These are phyloP conservation scores for Physella acuta DNA, from an alignment of 1,140 invertebrate genomes.

Conservation along the genomic window DNA sequence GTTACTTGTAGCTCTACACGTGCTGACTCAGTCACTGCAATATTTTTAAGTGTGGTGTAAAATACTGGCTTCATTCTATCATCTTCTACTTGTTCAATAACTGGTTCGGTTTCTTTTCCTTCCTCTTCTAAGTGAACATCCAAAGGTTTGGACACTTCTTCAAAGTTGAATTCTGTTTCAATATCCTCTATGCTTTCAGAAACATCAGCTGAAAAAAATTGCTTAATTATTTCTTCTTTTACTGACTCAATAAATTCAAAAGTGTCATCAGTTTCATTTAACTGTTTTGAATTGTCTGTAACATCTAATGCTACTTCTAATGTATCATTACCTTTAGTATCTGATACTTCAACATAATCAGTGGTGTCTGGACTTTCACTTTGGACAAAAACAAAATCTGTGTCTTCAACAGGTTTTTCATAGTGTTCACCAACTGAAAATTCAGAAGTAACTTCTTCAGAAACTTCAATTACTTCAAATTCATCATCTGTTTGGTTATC, in stretches of 20 bases:
- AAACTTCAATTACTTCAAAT: too few species aligned
- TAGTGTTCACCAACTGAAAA: too few species aligned
- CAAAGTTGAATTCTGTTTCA: background rate
- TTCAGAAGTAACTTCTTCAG: too few species aligned
- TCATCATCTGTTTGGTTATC: constrained; percentile 29
- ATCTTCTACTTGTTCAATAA: constrained; percentile 15
- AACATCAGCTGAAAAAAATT: too few species aligned
- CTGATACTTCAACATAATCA: too few species aligned
- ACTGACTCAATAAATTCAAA: background rate
- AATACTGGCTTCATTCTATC: constrained; percentile 36
- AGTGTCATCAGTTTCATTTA: constrained; percentile 7
- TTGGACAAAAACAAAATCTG: too few species aligned
- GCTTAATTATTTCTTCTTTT: constrained; percentile 4
- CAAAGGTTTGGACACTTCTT: background rate
- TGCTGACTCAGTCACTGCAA: constrained; percentile 38
- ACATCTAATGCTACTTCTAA: too few species aligned
- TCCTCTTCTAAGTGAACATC: background rate
- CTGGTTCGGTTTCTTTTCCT: constrained; percentile 11
- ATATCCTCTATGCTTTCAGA: too few species aligned
- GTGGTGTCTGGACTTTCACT: too few species aligned
- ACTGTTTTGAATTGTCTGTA: too few species aligned
- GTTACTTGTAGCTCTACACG: constrained; percentile 63
- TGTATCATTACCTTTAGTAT: too few species aligned
- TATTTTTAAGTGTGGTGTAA: constrained; percentile 35
- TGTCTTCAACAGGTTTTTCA: too few species aligned